Base-by-base conservation (phyloP, 1,140 invertebrate genomes). In the Manduca sexta region DNA sequence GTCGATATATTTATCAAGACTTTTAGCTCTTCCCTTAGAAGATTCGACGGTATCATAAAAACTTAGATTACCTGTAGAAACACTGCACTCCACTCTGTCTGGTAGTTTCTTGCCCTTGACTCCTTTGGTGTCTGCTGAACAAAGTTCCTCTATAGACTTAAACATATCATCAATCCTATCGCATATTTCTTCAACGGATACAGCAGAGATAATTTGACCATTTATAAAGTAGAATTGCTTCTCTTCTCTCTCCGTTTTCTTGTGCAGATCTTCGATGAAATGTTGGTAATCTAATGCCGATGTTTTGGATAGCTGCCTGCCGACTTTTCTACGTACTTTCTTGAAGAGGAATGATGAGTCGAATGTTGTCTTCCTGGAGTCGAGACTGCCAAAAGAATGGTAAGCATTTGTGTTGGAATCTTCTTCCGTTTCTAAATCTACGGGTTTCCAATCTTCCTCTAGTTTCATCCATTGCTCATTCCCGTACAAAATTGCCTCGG, bases 381-480 rank as follows among this genome's bases (percentile, higher is more conserved):
- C 70, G 15, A 76, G 56, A 0, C 70, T 64, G 38, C 72, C 72
- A 51, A 70, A 64, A 4, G 21, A 26, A 5, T 26, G 21, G 56
- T 59, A 11, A 67, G 52, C 6, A 69, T 11, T 46, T 8, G 56
- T 41, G 10, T 49, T 33, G 5, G n/a, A n/a, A n/a, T 77, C 72
- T 10, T 84, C 80, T 39, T 82, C 76, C 7, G 63, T 67, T 3
- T 84, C 76, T 8, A 84, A 43, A 40, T 84, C 80, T 29, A 84
- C 52, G 10, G 80, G 68, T 15, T 70, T 66, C 79, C 80, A 84
- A 45, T 77, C 60, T 51, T 73, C 37, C 43, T 60, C 80, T 64
- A 84, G 13, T 78, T 16, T 74, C 71, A 45, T 69, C 80, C 80
- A 84, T 30, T 84, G 51, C 11, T 82, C 78, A 45, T 69, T 80